phyloP scores from a whole-genome alignment of 2,888 invertebrate genomes.

The Leucozona laternaria region DNA sequence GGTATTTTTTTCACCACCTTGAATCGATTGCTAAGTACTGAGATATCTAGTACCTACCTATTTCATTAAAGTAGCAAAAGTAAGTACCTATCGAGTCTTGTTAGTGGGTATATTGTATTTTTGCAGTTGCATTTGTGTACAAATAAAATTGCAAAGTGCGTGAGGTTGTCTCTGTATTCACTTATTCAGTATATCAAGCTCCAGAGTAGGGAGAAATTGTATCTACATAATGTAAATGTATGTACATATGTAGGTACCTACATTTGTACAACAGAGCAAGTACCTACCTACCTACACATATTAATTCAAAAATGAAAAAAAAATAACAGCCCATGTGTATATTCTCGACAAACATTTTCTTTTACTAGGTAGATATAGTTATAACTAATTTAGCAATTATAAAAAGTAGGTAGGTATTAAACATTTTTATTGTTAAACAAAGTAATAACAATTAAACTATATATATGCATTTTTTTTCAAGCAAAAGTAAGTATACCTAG shows the following conservation, averaged over 20 bases:
- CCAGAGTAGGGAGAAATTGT: conserved; percentile 3
- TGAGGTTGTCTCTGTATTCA: conserved; percentile 7
- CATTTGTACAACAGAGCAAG: neutral
- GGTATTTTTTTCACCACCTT: neutral
- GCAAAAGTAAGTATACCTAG: too few relatives aligned
- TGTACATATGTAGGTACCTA: neutral
- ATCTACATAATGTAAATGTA: conserved; percentile 17
- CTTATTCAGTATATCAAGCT: conserved; percentile 5
- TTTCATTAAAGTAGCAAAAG: neutral
- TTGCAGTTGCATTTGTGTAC: conserved; percentile 31
- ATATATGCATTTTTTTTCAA: too few relatives aligned
- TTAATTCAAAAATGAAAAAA: conserved; percentile 17
- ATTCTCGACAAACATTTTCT: neutral
- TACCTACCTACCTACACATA: neutral
- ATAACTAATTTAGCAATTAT: neutral
- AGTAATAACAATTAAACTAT: neutral
- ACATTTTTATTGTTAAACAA: neutral
- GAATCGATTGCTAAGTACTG: neutral
- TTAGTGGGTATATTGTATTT: neutral
- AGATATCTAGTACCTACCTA: neutral
- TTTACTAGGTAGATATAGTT: neutral
- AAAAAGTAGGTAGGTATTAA: too few relatives aligned
- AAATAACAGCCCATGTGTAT: neutral
- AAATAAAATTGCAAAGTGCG: conserved; percentile 20
- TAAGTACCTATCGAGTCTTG: neutral